Percentiles rank a stretch among this genome's conserved stretches.
phyloP scores from a whole-genome alignment of 2,888 invertebrate species.

The Eilema griseolum region DNA sequence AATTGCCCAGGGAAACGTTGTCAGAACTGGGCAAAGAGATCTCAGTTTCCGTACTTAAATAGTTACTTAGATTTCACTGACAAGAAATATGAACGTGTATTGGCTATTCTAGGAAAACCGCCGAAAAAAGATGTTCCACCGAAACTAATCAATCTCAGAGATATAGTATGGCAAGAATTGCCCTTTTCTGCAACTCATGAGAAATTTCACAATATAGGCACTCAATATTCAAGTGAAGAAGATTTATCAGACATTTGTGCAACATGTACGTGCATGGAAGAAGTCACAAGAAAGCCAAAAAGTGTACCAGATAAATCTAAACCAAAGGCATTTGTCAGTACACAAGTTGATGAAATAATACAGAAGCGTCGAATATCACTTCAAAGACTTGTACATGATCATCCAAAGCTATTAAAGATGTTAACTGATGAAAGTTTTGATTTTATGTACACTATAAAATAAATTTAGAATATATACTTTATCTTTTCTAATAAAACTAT shows the following conservation, averaged over 20 bases:
- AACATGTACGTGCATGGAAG: conserved; percentile 63
- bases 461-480: conserved; percentile 9
- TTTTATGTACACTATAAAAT: conserved; percentile 52
- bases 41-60: conserved; percentile 64
- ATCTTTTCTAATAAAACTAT: background rate
- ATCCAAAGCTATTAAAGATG: conserved; percentile 73
- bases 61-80: conserved; percentile 74
- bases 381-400: conserved; percentile 59
- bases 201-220: conserved; percentile 61
- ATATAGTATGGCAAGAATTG: conserved; percentile 60
- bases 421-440: conserved; percentile 77
- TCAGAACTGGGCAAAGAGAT: conserved; percentile 56
- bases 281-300: conserved; percentile 25
- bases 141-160: conserved; percentile 58
- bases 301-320: conserved; percentile 42
- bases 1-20: conserved; percentile 67
- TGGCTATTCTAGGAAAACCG: conserved; percentile 60
- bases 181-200: conserved; percentile 72
- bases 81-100: conserved; percentile 70
- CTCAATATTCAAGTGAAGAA: conserved; percentile 78
- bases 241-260: conserved; percentile 49
- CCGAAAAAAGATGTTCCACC: conserved; percentile 42
- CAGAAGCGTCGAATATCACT: conserved; percentile 66
- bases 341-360: conserved; percentile 55
- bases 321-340: conserved; percentile 41